Base-by-base conservation (phyloP, 2,797 vertebrate species). In the Hemitrygon akajei region DNA sequence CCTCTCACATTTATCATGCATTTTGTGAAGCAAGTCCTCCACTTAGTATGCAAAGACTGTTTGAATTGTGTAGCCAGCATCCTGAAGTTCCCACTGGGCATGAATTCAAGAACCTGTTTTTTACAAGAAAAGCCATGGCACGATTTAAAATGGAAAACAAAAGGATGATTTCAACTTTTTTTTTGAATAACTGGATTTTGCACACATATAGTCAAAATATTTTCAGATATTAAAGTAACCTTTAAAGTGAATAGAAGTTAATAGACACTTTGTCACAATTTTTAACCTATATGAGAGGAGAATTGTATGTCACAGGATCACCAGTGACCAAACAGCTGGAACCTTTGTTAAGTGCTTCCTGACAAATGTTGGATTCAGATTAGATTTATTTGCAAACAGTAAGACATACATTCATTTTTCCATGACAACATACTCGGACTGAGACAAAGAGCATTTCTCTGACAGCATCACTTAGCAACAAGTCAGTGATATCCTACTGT, bases 51-150 rank as follows among this genome's bases (percentile, higher is more conserved):
- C 37, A 76, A 58, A 73, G 27, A 75, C 37, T 75, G 73, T 75
- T 47, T 30, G 22, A 56, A 92, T 37, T 56, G 40, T 75, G 37
- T n/a, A 60, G 56, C 82, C 25, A 86, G 27, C 56, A 93, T 40
- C 73, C 40, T 93, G 40, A 73, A 18, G 37, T 93, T 76, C 91
- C 40, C 71, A 93, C 71, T 75, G 91, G 71, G 91, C 91, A 56
- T 56, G 73, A 76, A 76, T 93, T 93, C 91, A 93, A 75, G 56
- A 56, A 56, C 20, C 58, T n/a, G 63, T 75, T 69, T 69, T 86
- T 30, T 60, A 37, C 86, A 69, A 37, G 71, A 89, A 69, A 11
- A 27, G 82, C 30, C 27, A 27, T 71, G 37, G 63, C 89, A 18
- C 71, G 12, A 76, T 40, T 76, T 76, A 76, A 93, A 75, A 93